Conservation (phyloP, 2,888 invertebrate genomes). For the Drosophila paracracens region DNA sequence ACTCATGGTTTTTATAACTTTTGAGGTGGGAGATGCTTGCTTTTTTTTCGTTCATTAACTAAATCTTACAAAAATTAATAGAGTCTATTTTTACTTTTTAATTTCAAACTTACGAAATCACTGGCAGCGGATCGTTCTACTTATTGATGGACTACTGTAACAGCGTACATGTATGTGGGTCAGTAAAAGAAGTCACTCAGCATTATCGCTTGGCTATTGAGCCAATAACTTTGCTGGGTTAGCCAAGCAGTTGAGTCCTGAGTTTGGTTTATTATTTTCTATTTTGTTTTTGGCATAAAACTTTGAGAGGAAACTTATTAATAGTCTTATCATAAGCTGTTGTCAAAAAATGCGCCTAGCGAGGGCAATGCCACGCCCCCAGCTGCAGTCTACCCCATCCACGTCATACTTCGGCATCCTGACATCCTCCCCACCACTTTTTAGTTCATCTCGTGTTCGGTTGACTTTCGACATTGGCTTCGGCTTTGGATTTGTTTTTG, state of each 20-base stretch:
- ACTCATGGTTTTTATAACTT: neutral
- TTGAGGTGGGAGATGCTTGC: neutral
- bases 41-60: neutral
- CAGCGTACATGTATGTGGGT: neutral
- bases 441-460: constrained; percentile 17
- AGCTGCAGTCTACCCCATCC: neutral
- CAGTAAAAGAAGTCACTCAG: neutral
- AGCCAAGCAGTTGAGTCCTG: neutral
- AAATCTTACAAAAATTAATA: neutral
- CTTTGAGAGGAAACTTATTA: constrained; percentile 36
- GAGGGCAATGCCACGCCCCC: neutral
- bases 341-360: constrained; percentile 27
- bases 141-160: neutral
- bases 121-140: neutral
- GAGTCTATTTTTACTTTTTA: neutral
- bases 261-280: neutral
- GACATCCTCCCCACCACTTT: neutral
- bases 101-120: neutral
- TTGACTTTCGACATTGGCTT: constrained; percentile 32
- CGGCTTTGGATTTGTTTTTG: constrained; percentile 9
- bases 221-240: constrained; percentile 11
- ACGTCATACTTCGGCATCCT: neutral
- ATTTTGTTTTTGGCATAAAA: neutral
- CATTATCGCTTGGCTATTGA: constrained; percentile 8
- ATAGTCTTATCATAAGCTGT: constrained; percentile 39